These are phyloP conservation scores for Trichomycterus rosablanca DNA, from an alignment of 2,113 vertebrate species.

Conservation along the genomic window DNA sequence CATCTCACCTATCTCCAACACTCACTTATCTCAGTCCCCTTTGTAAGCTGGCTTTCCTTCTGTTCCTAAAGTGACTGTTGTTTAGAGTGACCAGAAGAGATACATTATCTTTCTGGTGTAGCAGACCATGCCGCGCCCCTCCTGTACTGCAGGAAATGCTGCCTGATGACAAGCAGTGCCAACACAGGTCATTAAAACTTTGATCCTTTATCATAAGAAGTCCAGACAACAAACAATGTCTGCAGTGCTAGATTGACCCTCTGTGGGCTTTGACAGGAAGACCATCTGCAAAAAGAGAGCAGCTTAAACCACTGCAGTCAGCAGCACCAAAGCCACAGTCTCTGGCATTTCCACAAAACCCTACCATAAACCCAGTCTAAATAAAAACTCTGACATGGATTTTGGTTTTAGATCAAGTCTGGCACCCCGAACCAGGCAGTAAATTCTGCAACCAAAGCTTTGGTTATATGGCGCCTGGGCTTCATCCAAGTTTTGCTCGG, in stretches of 20 bases:
- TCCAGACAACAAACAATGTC: not conserved
- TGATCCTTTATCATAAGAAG: too few species aligned
- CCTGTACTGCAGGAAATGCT: conserved; percentile 30
- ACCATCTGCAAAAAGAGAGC: not conserved
- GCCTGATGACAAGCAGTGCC: too few species aligned
- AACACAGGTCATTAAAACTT: too few species aligned
- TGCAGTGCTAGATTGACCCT: too few species aligned
- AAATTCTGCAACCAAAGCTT: conserved; percentile 29
- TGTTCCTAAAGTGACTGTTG: too few species aligned
- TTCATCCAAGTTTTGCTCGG: conserved; percentile 24
- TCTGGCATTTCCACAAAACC: conserved; percentile 7
- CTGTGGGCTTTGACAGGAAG: conserved; percentile 18
- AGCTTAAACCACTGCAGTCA: not conserved
- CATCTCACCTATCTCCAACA: too few species aligned
- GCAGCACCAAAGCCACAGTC: conserved; percentile 16
- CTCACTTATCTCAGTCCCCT: too few species aligned
- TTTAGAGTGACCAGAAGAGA: too few species aligned
- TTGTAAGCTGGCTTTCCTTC: too few species aligned
- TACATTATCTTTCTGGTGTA: conserved; percentile 22
- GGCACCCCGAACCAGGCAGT: conserved; percentile 19
- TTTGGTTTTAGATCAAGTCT: conserved; percentile 34
- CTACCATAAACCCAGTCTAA: conserved; percentile 7
- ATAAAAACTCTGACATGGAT: conserved; percentile 10
- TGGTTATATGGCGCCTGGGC: conserved; percentile 22
- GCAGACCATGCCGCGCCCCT: conserved; percentile 13